A percentile compares a stretch with the other conserved stretches of the same genome.
Conservation (phyloP, 2,888 invertebrate species). For the Himalopsyche kuldschensis region DNA sequence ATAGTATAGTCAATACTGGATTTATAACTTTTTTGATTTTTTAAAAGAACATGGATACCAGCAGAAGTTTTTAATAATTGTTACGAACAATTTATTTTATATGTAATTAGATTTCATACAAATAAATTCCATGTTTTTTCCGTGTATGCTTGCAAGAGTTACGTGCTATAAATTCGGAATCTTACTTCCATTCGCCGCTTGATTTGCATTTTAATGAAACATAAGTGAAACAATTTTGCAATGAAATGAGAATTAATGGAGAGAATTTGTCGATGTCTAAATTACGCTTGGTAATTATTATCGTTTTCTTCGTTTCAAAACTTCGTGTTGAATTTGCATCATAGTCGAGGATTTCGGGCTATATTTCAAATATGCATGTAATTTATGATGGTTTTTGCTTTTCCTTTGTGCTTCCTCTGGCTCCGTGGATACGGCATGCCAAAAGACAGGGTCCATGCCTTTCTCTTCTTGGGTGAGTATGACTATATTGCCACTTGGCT, state of each 20-base stretch:
- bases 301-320: neutral
- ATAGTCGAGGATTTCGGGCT: neutral
- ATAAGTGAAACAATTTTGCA: neutral
- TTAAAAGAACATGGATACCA: no score
- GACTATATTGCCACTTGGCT: no score
- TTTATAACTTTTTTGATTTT: no score
- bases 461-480: conserved; percentile 71
- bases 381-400: conserved; percentile 25
- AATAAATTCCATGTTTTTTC: no score
- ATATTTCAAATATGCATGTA: neutral
- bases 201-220: neutral
- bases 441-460: conserved; percentile 73
- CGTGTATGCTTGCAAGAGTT: no score
- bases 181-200: no score
- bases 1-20: no score
- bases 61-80: no score
- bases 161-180: no score
- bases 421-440: conserved; percentile 42
- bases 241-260: neutral
- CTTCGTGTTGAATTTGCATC: neutral
- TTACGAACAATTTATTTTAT: no score
- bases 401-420: conserved; percentile 58
- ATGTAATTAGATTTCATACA: no score
- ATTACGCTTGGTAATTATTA: neutral
- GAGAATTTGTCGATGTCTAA: neutral